Conservation (phyloP, 2,888 invertebrate genomes). For the Drosophila infuscata region DNA sequence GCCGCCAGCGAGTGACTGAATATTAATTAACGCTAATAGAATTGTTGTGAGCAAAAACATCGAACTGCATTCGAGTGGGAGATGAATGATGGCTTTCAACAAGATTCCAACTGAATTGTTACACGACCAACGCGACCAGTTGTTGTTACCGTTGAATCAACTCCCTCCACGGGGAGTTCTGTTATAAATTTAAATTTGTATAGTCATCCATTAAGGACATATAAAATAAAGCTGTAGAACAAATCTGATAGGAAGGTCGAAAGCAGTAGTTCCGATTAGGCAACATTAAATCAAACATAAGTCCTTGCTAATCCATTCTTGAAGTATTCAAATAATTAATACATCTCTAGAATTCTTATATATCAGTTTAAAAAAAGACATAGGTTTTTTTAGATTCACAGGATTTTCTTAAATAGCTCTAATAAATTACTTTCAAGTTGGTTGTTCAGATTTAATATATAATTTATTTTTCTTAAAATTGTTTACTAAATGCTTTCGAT, state of each 20-base stretch:
- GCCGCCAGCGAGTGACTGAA: slow-evolving; percentile 60
- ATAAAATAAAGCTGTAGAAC: neutral
- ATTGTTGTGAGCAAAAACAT: slow-evolving; percentile 63
- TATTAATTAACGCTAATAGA: slow-evolving; percentile 78
- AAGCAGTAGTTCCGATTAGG: neutral
- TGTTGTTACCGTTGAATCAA: slow-evolving; percentile 6
- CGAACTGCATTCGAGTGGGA: slow-evolving; percentile 50
- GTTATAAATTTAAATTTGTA: neutral
- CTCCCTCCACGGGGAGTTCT: neutral
- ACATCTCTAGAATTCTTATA: neutral
- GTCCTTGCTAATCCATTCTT: neutral
- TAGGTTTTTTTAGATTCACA: neutral
- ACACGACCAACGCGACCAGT: slow-evolving; percentile 20
- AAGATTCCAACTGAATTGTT: slow-evolving; percentile 41
- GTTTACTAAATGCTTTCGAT: neutral
- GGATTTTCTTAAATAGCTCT: neutral
- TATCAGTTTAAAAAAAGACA: neutral
- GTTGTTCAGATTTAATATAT: neutral
- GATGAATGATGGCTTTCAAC: slow-evolving; percentile 62
- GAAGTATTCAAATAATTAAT: neutral
- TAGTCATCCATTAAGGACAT: neutral
- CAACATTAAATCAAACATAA: neutral
- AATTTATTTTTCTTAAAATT: neutral
- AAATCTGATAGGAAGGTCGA: neutral
- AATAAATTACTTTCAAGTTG: neutral